Conservation (phyloP, 2,113 vertebrate genomes). For the Cyanoramphus novaezelandiae region DNA sequence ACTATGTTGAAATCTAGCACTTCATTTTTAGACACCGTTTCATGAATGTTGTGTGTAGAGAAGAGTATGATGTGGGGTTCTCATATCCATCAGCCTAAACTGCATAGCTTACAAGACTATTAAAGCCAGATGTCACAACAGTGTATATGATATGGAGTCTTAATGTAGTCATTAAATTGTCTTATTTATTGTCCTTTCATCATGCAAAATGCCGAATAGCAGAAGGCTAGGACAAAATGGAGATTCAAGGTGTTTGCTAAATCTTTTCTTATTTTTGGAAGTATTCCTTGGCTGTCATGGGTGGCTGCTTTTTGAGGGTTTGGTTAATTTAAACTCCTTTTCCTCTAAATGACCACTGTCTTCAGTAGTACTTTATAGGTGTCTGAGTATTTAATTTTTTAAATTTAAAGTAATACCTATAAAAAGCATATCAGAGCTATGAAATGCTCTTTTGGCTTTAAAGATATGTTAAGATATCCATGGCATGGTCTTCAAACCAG, state of each 20-base stretch:
- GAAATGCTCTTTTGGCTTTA: not conserved
- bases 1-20: not conserved
- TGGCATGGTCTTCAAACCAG: not conserved
- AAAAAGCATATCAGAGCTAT: not conserved
- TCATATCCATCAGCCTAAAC: not conserved
- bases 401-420: not conserved
- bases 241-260: slow-evolving; percentile 61
- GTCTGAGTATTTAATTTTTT: not conserved
- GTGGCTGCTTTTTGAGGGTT: slow-evolving; percentile 25
- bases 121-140: not conserved
- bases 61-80: not conserved
- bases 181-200: slow-evolving; percentile 51
- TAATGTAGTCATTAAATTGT: not conserved
- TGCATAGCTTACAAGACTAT: not conserved
- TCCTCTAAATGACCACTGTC: slow-evolving; percentile 45
- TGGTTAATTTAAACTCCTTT: slow-evolving; percentile 1
- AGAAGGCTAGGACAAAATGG: slow-evolving; percentile 65
- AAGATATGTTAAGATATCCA: not conserved
- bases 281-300: slow-evolving; percentile 25
- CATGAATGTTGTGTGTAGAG: not conserved
- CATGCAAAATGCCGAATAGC: slow-evolving; percentile 41
- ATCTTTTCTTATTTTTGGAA: slow-evolving; percentile 30
- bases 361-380: slow-evolving; percentile 50
- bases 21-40: not conserved
- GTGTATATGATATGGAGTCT: not conserved